Evolutionary conservation across 2,797 vertebrate genomes (phyloP).

Genomic region (Delichon dasypus): DNA sequence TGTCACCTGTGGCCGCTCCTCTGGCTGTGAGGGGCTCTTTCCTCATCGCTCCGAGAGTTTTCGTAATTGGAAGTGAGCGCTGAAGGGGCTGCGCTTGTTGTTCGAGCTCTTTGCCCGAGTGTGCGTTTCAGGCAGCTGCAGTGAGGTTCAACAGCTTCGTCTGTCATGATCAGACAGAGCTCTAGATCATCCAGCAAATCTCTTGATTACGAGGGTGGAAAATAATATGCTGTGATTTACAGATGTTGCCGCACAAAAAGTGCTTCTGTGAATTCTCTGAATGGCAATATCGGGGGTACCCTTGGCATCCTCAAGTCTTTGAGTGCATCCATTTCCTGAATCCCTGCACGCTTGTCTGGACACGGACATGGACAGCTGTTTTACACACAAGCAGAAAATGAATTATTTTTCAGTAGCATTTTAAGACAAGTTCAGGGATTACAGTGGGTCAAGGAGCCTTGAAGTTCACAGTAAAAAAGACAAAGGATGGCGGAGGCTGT

Average conservation of each 20-base stretch:
- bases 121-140: neutral
- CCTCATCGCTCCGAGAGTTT: neutral
- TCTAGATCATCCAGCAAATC: conserved; percentile 21
- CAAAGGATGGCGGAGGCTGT: neutral
- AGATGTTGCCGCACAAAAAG: conserved; percentile 8
- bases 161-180: neutral
- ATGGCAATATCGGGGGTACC: neutral
- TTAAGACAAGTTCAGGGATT: neutral
- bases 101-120: neutral
- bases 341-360: neutral
- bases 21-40: neutral
- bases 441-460: neutral
- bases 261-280: neutral
- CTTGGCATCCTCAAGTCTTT: neutral
- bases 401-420: neutral
- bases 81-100: neutral
- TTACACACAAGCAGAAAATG: neutral
- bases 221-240: conserved; percentile 32
- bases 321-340: neutral
- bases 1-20: conserved; percentile 45
- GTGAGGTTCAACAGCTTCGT: neutral
- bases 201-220: conserved; percentile 30
- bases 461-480: neutral
- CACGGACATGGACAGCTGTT: neutral
- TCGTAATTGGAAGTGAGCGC: neutral